Evolutionary conservation across 2,888 invertebrate genomes (phyloP), one percentile per base, ranked within the genome.

Genomic region (Oxyscelio sp.): DNA sequence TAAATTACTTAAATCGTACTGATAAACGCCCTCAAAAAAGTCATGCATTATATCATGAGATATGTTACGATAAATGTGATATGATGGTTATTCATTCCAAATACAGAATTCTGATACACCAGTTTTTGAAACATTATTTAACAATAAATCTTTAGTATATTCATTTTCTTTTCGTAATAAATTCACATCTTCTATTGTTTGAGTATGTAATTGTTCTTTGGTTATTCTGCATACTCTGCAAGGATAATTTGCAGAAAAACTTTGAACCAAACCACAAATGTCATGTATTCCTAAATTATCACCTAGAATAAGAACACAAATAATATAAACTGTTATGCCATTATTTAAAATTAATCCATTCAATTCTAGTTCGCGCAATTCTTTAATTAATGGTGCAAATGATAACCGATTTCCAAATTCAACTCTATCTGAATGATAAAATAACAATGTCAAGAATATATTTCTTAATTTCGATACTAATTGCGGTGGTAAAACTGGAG

Each of bases 391-490:
- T 21, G 58, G 38, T 15, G 11, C 3, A 19, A 58, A 58, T 58
- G 19, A 11, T 6, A 17, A n/a, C 38, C 19, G 15, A 38, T 58
- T 58, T n/a, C 38, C 58, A 38, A 24, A 58, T 38, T 58, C 27
- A 58, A 4, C 31, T 34, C 58, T 38, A 21, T 58, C 19, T 34
- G 58, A 17, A 17, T n/a, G 13, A 24, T 43, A 5, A 43, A 43
- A 61, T 21, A 61, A 22, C 9, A 15, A 58, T 24, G 65, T 56
- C 15, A 84, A 22, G 15, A 80, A 70, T 54, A 75, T 84, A 40
- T 84, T 84, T 54, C 75, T 74, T 21, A 80, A 52, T 22, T n/a
- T 65, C 1, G 80, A 75, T 8, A 66, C 22, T 45, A 54, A 84
- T 56, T 84, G 63, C 21, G 52, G 63, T 22, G 84, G 79, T 40